A percentile compares a stretch with the other conserved stretches of the same genome.
Conservation (phyloP, 2,797 vertebrate species). For the Todus mexicanus region DNA sequence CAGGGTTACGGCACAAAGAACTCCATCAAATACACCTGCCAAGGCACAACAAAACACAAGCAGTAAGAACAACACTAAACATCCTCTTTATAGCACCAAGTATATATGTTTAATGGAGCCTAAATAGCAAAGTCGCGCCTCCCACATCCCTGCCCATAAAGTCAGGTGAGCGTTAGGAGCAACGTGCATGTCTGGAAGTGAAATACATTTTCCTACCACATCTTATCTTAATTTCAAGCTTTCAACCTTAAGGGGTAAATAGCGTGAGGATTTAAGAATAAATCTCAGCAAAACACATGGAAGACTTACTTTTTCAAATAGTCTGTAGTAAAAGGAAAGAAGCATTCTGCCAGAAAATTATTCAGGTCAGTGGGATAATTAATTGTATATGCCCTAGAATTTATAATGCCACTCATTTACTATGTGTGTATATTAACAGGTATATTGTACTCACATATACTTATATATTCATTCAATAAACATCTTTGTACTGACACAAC, state of each 20-base stretch:
- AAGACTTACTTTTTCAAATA: background rate
- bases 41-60: background rate
- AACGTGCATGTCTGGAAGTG: background rate
- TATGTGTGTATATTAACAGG: background rate
- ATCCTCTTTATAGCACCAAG: background rate
- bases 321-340: background rate
- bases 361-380: slow-evolving; percentile 43
- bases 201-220: background rate
- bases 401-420: background rate
- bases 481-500: background rate
- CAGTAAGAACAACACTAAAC: background rate
- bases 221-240: slow-evolving; percentile 46
- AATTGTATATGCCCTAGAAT: background rate
- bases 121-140: background rate
- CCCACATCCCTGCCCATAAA: background rate
- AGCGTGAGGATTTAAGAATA: slow-evolving; percentile 23
- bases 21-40: background rate
- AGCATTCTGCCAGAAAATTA: background rate
- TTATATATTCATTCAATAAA: background rate
- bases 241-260: slow-evolving; percentile 51
- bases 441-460: background rate
- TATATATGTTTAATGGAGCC: background rate
- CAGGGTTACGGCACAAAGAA: background rate
- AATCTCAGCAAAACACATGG: slow-evolving; percentile 27
- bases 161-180: background rate